Evolutionary conservation across 1,140 invertebrate genomes (phyloP), one percentile per base, ranked within the genome.

Genomic region (Drosophila pallidifrons): DNA sequence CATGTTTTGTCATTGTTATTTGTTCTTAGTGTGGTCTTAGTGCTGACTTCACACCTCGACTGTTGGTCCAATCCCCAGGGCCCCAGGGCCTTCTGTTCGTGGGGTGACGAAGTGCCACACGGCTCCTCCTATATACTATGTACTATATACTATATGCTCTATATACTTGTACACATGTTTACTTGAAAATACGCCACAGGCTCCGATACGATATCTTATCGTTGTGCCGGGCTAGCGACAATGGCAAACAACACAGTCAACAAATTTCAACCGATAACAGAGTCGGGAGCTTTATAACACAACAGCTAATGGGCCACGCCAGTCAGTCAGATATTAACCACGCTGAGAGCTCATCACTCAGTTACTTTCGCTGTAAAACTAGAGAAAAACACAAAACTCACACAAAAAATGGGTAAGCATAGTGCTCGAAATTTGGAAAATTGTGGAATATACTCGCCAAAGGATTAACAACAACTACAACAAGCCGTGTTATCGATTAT

Each of bases 331-430:
- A 61, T 15, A 69, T 16, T 38, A 47, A 20, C 60, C 43, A 10
- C 41, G 68, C 4, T 10, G 35, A 30, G 30, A 38, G 59, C 55
- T 25, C 28, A 28, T 13, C 32, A 59, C 5, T n/a, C 7, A 58
- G 5, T 32, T 28, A 41, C 20, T 5, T 51, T 4, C 30, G 10
- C 32, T 4, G 8, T 20, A 1, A 2, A 25, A 7, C 35, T 6
- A 43, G 2, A 54, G 3, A 35, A 32, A 57, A 16, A 55, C 30
- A 11, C 38, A 41, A 43, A 4, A 43, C n/a, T 4, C 41, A 51
- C 8, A 73, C 35, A 57, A 1, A 68, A 54, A 54, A 73, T 73
- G 70, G 70, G 70, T 73, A 67, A 73, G 66, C 20, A 20, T 4
- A 5, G 41, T 43, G 35, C 6, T 38, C 35, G 10, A 38, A 7